Evolutionary conservation across 2,113 vertebrate species (phyloP), one percentile per base, ranked within the genome.

Genomic region (Alligator sinensis): DNA sequence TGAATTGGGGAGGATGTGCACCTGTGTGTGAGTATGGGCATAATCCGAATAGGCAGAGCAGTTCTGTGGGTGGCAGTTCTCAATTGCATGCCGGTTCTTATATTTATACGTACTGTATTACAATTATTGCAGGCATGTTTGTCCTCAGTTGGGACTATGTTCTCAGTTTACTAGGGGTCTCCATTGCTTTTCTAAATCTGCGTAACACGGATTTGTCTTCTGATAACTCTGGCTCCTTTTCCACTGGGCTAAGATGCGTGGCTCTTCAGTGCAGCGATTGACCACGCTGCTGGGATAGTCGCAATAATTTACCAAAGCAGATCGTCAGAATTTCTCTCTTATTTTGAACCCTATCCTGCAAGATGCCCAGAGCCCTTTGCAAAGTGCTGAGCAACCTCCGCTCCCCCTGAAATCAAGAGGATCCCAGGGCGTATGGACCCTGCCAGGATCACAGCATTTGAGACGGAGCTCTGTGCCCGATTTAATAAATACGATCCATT

Each of bases 401-500:
- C 25, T 38, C 22, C 82, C 14, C 12, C 14, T 8, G 34, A 9
- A 12, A 14, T 70, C 0, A 1, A 1, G 21, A 80, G 82, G 70
- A 59, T 61, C 70, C 0, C 2, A 0, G 81, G 86, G 24, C 21
- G 15, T 80, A 34, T 61, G 15, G 15, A 78, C 61, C 83, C 58
- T 64, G 68, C 77, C 54, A 2, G 34, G 1, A 58, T 79, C 8
- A 1, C 19, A 30, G 82, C 90, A 91, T 82, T 80, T 75, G 82
- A 88, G 95, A 80, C 19, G 59, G 54, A 94, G 95, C 83, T 86
- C 54, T 90, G 78, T 86, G 86, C 94, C 87, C 0, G 24, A 86
- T 95, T 94, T 95, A 95, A 96, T 95, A 95, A 96, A 95, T 89
- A 92, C 24, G 3, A 89, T 86, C 91, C 94, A 94, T 97, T 97